Evolutionary conservation across 2,797 vertebrate genomes (phyloP).

Genomic region (Chelidonichthys spinosus): DNA sequence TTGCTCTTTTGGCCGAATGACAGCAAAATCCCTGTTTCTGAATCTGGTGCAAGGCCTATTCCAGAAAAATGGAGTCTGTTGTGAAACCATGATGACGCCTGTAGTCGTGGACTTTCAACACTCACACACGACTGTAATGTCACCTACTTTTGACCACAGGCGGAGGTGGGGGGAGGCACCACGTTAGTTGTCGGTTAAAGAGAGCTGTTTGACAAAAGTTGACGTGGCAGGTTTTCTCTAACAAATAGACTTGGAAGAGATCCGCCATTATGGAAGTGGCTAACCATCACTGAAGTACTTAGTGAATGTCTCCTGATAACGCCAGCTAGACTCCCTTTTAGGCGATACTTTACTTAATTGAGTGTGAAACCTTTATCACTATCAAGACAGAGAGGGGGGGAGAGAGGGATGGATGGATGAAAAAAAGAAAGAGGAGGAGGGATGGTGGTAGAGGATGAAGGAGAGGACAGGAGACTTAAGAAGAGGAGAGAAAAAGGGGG

Average conservation of each 20-base stretch:
- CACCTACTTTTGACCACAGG: slow-evolving; percentile 1
- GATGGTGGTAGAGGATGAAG: slow-evolving; percentile 66
- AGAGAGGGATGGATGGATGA: slow-evolving; percentile 59
- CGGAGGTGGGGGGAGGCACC: slow-evolving; percentile 14
- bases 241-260: slow-evolving; percentile 69
- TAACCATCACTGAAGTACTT: slow-evolving; percentile 75
- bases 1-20: neutral
- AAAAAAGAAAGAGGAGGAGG: slow-evolving; percentile 31
- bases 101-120: slow-evolving; percentile 10
- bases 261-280: slow-evolving; percentile 69
- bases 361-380: slow-evolving; percentile 79
- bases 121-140: neutral
- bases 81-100: neutral
- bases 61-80: neutral
- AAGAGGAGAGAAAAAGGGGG: slow-evolving; percentile 56
- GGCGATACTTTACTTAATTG: slow-evolving; percentile 82
- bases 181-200: slow-evolving; percentile 63
- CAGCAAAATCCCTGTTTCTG: slow-evolving; percentile 1
- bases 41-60: neutral
- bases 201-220: slow-evolving; percentile 51
- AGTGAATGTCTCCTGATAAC: slow-evolving; percentile 76
- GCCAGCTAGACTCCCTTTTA: slow-evolving; percentile 72
- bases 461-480: slow-evolving; percentile 70
- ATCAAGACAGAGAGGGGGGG: slow-evolving; percentile 56
- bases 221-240: slow-evolving; percentile 54